Evolutionary conservation across 2,888 invertebrate species (phyloP).

Genomic region (Miltochrista miniata): DNA sequence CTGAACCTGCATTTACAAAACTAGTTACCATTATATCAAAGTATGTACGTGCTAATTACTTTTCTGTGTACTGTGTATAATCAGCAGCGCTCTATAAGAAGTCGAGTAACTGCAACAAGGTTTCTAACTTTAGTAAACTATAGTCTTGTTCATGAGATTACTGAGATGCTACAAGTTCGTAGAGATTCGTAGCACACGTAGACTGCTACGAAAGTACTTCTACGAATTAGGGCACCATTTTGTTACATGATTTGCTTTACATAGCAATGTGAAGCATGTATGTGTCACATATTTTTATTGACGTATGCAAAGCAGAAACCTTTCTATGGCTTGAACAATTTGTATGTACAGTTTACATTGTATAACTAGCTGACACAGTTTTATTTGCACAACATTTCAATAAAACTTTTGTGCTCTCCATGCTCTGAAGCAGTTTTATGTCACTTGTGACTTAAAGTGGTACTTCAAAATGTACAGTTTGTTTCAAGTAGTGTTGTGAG

Average conservation of each 20-base stretch:
- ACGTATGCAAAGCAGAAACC: neutral
- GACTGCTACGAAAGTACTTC: neutral
- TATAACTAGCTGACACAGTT: too few species aligned
- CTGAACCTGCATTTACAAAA: too few species aligned
- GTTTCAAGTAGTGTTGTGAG: too few species aligned
- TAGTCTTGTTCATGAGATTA: neutral
- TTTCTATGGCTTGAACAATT: too few species aligned
- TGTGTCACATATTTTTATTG: neutral
- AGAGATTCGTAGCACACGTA: slow-evolving; percentile 1
- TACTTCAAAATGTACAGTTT: too few species aligned
- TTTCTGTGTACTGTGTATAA: neutral
- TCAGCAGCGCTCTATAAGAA: neutral
- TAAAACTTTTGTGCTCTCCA: too few species aligned
- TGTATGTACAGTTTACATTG: too few species aligned
- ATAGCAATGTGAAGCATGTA: neutral
- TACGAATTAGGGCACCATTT: neutral
- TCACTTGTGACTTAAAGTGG: too few species aligned
- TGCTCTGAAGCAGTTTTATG: too few species aligned
- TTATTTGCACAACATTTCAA: too few species aligned
- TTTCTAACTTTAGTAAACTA: neutral
- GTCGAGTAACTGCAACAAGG: neutral
- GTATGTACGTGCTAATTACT: neutral
- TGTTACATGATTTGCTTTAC: neutral
- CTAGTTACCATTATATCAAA: too few species aligned
- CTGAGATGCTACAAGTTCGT: neutral